Percentiles rank a stretch among this genome's conserved stretches.
Conservation (phyloP, 2,113 vertebrate species). For the Pituophis catenifer region DNA sequence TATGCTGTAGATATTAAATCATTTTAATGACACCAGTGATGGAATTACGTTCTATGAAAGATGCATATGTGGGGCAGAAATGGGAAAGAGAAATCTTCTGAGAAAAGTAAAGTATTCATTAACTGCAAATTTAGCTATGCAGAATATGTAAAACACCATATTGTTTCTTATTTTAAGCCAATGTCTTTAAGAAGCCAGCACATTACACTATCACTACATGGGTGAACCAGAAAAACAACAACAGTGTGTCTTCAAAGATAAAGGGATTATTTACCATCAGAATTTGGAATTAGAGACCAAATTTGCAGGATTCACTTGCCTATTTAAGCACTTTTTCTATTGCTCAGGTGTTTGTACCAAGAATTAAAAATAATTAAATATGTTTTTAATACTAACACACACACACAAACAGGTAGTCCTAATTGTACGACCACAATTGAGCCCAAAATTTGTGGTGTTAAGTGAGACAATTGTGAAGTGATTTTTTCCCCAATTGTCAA, state of each 20-base stretch:
- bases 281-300: background rate
- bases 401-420: too few relatives aligned
- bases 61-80: background rate
- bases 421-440: too few relatives aligned
- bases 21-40: conserved; percentile 12
- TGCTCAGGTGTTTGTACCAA: background rate
- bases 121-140: background rate
- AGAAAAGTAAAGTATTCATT: background rate
- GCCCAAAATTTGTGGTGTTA: too few relatives aligned
- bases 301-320: background rate
- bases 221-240: background rate
- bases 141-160: background rate
- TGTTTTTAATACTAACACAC: too few relatives aligned
- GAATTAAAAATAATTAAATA: background rate
- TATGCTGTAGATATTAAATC: background rate
- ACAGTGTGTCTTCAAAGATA: background rate
- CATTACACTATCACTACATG: background rate
- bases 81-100: background rate
- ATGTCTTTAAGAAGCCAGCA: background rate
- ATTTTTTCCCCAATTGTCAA: too few relatives aligned
- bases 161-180: background rate
- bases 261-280: background rate
- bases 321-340: background rate
- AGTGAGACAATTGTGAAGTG: too few relatives aligned
- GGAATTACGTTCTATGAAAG: conserved; percentile 13